Evolutionary conservation across 2,888 invertebrate genomes (phyloP), one percentile per base, ranked within the genome.

Genomic region (Watsonalla binaria): DNA sequence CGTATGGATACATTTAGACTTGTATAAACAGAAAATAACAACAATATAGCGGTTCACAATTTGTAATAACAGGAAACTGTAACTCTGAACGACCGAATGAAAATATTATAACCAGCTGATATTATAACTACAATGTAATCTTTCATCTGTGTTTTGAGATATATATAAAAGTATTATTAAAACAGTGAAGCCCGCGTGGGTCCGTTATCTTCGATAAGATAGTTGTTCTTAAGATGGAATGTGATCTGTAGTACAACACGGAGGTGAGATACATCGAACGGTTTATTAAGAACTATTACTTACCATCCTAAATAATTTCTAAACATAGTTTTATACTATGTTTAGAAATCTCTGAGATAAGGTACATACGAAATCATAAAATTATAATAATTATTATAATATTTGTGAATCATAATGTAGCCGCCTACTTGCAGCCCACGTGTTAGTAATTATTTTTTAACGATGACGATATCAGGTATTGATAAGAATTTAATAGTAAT

Each of bases 191-290:
- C 54, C 48, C 54, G 39, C 52, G 51, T 54, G 54, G 37, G 45
- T 47, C 39, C 14, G 52, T 54, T 54, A 57, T 57, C 54, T 15
- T 46, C 13, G 53, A 58, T 58, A 55, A 54, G 52, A 48, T 47
- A 42, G 37, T 6, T 37, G 6, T 37, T 37, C 37, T 6, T 4
- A 2, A 5, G 1, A 8, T 11, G 42, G 8, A 11, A 11, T 42
- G 42, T 42, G 24, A 24, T 24, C 24, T 24, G 24, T 24, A 24
- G 24, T 24, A 24, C 24, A 24, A 24, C 1, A 24, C 4, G n/a
- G n/a, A n/a, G n/a, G n/a, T n/a, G 24, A 24, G 24, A 24, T 24
- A 24, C 24, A 24, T 24, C 4, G 24, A 24, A 24, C 24, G 24
- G 24, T 24, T 24, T 24, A 24, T 24, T 24, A 24, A 24, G 24